Conservation (phyloP, 2,888 invertebrate species). For the Malthinus flaveolus region DNA sequence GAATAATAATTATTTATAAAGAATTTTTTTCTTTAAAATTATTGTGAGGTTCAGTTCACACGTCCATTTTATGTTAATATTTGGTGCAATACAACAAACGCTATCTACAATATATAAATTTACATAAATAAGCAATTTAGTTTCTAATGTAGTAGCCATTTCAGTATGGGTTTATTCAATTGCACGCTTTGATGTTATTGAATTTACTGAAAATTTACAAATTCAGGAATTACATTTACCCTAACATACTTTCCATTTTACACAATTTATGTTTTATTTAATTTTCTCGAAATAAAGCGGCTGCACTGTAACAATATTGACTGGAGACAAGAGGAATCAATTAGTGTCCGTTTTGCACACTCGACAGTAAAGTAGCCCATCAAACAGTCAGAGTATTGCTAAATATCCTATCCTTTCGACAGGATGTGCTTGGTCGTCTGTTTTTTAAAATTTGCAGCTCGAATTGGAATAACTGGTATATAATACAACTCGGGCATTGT, state of each 20-base stretch:
- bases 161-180: slow-evolving; percentile 18
- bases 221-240: slow-evolving; percentile 4
- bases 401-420: too few relatives aligned
- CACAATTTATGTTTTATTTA: too few relatives aligned
- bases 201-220: background rate
- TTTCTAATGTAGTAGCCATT: slow-evolving; percentile 16
- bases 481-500: too few relatives aligned
- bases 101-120: slow-evolving; percentile 21
- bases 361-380: too few relatives aligned
- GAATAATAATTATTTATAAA: background rate
- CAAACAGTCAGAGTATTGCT: too few relatives aligned
- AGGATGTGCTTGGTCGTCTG: too few relatives aligned
- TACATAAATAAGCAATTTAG: slow-evolving; percentile 27
- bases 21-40: background rate
- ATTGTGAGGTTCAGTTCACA: slow-evolving; percentile 1
- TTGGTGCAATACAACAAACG: slow-evolving; percentile 12
- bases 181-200: slow-evolving; percentile 15
- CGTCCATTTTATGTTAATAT: slow-evolving; percentile 1
- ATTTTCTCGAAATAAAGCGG: too few relatives aligned
- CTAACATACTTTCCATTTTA: background rate
- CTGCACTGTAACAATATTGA: too few relatives aligned
- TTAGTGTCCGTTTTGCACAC: too few relatives aligned
- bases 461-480: too few relatives aligned
- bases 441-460: too few relatives aligned
- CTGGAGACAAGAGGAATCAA: too few relatives aligned